These are phyloP conservation scores for Sciurus carolinensis DNA, from an alignment of 2,797 vertebrate species.

Conservation along the genomic window DNA sequence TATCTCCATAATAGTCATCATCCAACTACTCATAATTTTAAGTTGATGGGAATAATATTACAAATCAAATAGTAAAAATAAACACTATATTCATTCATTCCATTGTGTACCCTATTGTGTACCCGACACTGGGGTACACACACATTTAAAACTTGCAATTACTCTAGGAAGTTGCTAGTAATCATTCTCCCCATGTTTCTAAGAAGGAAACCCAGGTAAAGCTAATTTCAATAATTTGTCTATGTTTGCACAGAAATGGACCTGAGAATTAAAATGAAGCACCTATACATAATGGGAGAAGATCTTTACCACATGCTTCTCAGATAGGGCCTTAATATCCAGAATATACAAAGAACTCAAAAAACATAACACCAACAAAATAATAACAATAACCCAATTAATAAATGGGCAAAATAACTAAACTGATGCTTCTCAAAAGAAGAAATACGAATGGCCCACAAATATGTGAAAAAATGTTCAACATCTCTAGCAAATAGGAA, in stretches of 20 bases:
- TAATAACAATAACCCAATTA: too few relatives aligned
- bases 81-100: background rate
- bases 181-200: background rate
- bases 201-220: background rate
- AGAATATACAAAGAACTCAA: too few relatives aligned
- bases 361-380: too few relatives aligned
- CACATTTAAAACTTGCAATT: background rate
- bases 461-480: too few relatives aligned
- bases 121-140: background rate
- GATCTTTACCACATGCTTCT: too few relatives aligned
- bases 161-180: background rate
- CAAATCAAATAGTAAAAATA: conserved; percentile 29
- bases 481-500: too few relatives aligned
- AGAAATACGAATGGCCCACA: too few relatives aligned
- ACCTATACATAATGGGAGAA: background rate
- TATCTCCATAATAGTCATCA: conserved; percentile 23
- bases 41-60: background rate
- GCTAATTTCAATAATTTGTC: background rate
- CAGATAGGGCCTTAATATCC: too few relatives aligned
- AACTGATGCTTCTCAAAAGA: too few relatives aligned
- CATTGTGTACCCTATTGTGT: background rate
- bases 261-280: background rate
- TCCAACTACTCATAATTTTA: background rate
- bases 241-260: background rate
- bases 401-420: too few relatives aligned